phyloP scores from a whole-genome alignment of 53 echinoderm and acorn worm species.

The Astropecten irregularis region DNA sequence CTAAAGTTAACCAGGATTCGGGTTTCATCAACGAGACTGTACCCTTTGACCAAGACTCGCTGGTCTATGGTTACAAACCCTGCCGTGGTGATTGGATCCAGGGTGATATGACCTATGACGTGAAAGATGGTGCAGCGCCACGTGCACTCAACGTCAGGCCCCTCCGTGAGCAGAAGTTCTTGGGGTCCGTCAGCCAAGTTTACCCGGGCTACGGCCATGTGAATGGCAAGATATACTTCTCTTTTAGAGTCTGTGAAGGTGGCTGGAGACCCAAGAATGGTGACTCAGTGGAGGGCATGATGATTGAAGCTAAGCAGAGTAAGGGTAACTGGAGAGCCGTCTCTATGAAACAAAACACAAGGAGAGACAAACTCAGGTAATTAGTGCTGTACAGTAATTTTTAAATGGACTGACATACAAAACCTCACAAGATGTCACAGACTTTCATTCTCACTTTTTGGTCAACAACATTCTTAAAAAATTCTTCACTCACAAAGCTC shows the following conservation, averaged over 20 bases:
- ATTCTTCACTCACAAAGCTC: neutral
- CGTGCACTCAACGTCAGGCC: conserved; percentile 68
- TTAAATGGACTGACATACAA: neutral
- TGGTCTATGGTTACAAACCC: conserved; percentile 77
- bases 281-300: conserved; percentile 77
- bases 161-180: conserved; percentile 74
- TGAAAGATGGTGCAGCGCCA: neutral
- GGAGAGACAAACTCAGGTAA: conserved; percentile 44
- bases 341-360: conserved; percentile 38
- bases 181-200: conserved; percentile 66
- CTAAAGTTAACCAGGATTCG: conserved; percentile 61
- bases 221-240: conserved; percentile 79
- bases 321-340: conserved; percentile 92
- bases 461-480: neutral
- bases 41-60: conserved; percentile 68
- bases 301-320: conserved; percentile 89
- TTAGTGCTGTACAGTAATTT: too few relatives aligned
- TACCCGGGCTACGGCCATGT: conserved; percentile 88
- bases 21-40: conserved; percentile 78
- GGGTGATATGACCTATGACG: conserved; percentile 39
- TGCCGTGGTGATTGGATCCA: conserved; percentile 89
- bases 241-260: conserved; percentile 68
- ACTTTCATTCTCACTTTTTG: too few relatives aligned
- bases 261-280: conserved; percentile 83
- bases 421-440: too few relatives aligned